These are phyloP conservation scores for Mormoops blainvillei DNA, from an alignment of 2,113 vertebrate species.

Conservation along the genomic window DNA sequence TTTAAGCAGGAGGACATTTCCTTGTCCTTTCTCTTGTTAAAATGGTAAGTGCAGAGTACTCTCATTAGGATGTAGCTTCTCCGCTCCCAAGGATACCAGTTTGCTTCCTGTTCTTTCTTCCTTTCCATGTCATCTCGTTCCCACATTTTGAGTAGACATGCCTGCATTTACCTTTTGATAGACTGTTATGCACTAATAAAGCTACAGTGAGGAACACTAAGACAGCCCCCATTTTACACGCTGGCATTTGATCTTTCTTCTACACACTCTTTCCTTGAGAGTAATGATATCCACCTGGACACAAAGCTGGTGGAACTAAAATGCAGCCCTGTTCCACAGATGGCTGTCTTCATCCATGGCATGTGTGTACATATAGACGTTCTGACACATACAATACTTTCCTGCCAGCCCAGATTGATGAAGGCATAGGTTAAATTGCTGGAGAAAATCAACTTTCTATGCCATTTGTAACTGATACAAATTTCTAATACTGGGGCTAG, in stretches of 20 bases:
- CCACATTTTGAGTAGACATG: neutral
- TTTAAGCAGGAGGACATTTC: constrained; percentile 23
- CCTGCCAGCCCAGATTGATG: neutral
- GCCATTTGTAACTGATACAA: neutral
- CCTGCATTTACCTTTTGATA: neutral
- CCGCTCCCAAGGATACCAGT: neutral
- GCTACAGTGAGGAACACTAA: neutral
- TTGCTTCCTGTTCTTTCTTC: neutral
- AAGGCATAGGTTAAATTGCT: neutral
- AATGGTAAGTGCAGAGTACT: neutral
- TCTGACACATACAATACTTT: neutral
- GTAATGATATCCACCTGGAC: neutral
- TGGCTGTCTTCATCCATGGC: neutral
- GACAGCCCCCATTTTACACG: neutral
- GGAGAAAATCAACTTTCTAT: neutral
- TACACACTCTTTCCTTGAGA: neutral
- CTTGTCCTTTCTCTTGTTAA: neutral
- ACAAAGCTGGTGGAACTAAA: neutral
- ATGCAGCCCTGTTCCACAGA: neutral
- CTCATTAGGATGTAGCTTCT: neutral
- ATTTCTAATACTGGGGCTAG: neutral
- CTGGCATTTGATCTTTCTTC: neutral
- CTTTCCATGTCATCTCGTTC: neutral
- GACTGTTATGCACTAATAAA: neutral
- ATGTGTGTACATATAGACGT: fast-evolving